phyloP scores from a whole-genome alignment of 2,888 invertebrate species.

The Cybosia mesomella region DNA sequence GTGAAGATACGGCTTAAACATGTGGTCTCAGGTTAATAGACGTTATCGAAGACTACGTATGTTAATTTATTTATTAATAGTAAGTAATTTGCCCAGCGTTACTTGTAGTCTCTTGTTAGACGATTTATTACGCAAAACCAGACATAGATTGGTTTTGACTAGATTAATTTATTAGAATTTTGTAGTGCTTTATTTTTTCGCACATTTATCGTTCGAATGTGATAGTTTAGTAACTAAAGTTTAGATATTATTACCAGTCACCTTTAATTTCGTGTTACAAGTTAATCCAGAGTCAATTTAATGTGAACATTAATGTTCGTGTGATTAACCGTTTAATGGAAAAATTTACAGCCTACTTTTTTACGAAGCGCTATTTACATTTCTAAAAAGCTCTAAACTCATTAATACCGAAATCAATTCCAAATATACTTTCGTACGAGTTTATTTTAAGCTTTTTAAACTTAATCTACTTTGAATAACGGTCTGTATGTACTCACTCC shows the following conservation, averaged over 20 bases:
- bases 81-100: slow-evolving; percentile 78
- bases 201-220: slow-evolving; percentile 48
- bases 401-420: slow-evolving; percentile 28
- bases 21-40: slow-evolving; percentile 86
- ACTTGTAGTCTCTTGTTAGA: slow-evolving; percentile 60
- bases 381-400: slow-evolving; percentile 45
- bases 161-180: slow-evolving; percentile 48
- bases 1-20: slow-evolving; percentile 77
- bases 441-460: slow-evolving; percentile 41
- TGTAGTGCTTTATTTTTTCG: slow-evolving; percentile 40
- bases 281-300: slow-evolving; percentile 47
- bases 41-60: slow-evolving; percentile 79
- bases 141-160: slow-evolving; percentile 75
- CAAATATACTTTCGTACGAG: slow-evolving; percentile 31
- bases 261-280: slow-evolving; percentile 62
- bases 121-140: slow-evolving; percentile 66
- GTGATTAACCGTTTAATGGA: slow-evolving; percentile 27
- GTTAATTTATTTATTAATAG: slow-evolving; percentile 71
- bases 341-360: slow-evolving; percentile 34
- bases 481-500: slow-evolving; percentile 41
- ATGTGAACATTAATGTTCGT: slow-evolving; percentile 28
- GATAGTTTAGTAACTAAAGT: slow-evolving; percentile 51
- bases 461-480: slow-evolving; percentile 45
- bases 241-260: slow-evolving; percentile 74
- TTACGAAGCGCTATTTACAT: slow-evolving; percentile 49